Percentiles rank a stretch among this genome's conserved stretches.
These are phyloP conservation scores for Pterocles orientalis DNA, from an alignment of 2,113 vertebrate species.

Conservation along the genomic window DNA sequence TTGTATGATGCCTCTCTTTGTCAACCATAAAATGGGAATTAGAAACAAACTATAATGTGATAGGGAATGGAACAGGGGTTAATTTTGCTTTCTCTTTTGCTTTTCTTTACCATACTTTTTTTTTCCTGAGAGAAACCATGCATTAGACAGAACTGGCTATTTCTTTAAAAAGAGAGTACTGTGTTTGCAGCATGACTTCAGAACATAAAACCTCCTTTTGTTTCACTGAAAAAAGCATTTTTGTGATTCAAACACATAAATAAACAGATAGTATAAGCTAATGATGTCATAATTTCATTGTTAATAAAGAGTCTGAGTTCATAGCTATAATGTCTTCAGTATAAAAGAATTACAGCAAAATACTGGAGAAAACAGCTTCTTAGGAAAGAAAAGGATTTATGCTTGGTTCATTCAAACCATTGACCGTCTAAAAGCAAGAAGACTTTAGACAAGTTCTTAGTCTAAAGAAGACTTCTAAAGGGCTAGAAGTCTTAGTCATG, in stretches of 20 bases:
- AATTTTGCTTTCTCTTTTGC: neutral
- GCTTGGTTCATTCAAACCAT: neutral
- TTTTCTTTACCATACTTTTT: neutral
- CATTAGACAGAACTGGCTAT: neutral
- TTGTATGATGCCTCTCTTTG: neutral
- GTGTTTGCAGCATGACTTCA: neutral
- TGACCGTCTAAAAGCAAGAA: neutral
- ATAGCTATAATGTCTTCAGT: neutral
- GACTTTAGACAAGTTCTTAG: no score
- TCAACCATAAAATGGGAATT: neutral
- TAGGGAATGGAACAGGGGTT: fast-evolving
- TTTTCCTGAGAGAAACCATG: neutral
- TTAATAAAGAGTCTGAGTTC: neutral
- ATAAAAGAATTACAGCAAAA: neutral
- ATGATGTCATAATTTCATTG: neutral
- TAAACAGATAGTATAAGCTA: neutral
- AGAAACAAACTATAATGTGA: neutral
- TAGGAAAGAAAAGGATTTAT: neutral
- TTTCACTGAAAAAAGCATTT: neutral
- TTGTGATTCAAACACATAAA: neutral
- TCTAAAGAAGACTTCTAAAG: neutral
- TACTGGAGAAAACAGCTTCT: neutral
- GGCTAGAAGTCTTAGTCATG: neutral
- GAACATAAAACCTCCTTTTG: neutral
- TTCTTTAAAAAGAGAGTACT: neutral